These are phyloP conservation scores for Palaemon carinicauda DNA, from an alignment of 1,140 invertebrate species.

Conservation along the genomic window DNA sequence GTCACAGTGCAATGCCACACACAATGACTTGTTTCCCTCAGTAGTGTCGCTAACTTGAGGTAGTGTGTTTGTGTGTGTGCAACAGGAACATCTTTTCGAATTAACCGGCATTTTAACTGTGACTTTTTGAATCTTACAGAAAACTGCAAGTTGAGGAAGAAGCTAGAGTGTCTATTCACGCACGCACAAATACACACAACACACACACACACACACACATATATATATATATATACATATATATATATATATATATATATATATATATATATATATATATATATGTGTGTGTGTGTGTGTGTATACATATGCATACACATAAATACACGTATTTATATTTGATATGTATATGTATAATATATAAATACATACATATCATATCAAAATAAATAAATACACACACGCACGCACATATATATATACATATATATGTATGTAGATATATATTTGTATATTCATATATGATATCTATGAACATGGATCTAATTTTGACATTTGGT, in stretches of 20 bases:
- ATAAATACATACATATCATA: not conserved
- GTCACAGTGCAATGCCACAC: too few species aligned
- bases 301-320: not conserved
- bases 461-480: too few species aligned
- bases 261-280: not conserved
- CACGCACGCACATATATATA: not conserved
- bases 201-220: constrained; percentile 7
- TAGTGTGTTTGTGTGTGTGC: too few species aligned
- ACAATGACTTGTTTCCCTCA: too few species aligned
- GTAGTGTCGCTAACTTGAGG: too few species aligned
- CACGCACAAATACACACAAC: too few species aligned
- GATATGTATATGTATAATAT: not conserved
- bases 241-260: not conserved
- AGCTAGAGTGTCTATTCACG: too few species aligned
- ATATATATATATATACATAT: constrained; percentile 17
- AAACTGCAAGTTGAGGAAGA: too few species aligned
- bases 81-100: too few species aligned
- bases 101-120: too few species aligned
- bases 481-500: too few species aligned
- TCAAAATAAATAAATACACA: not conserved
- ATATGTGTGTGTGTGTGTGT: not conserved
- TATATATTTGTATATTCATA: not conserved
- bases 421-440: not conserved
- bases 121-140: too few species aligned
- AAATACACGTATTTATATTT: not conserved